Conservation (phyloP, 1,140 invertebrate species). For the Lamellibrachia luymesi region DNA sequence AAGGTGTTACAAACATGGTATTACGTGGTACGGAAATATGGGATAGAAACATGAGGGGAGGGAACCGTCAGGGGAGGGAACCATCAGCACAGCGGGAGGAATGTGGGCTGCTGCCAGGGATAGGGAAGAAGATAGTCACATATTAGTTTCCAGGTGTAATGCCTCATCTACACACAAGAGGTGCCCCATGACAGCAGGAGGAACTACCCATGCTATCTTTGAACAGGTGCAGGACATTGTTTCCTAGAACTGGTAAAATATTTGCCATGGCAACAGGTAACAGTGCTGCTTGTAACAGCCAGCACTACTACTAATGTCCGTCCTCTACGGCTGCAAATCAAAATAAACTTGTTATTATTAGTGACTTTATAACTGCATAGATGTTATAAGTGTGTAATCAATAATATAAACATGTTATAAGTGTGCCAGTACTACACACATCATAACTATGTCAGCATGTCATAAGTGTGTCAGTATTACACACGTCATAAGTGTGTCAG, state of each 20-base stretch:
- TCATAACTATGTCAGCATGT: too few species aligned
- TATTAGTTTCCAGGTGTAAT: background rate
- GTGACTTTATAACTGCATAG: too few species aligned
- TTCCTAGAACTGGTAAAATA: background rate
- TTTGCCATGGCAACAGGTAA: background rate
- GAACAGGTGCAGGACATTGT: background rate
- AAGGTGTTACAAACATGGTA: background rate
- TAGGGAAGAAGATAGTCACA: background rate
- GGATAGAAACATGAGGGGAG: background rate
- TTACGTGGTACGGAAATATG: background rate
- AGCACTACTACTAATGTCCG: too few species aligned
- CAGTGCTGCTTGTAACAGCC: too few species aligned
- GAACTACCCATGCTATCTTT: background rate
- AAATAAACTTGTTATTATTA: too few species aligned
- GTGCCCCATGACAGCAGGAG: background rate
- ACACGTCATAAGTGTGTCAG: background rate
- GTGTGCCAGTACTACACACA: background rate
- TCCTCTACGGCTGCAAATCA: too few species aligned
- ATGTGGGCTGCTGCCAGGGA: background rate
- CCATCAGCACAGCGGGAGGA: background rate
- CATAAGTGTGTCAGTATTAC: background rate
- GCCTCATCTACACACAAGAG: background rate
- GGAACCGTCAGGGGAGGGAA: background rate
- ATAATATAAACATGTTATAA: background rate
- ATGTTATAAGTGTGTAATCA: too few species aligned